phyloP scores from a whole-genome alignment of 1,140 invertebrate species.

The Halictus rubicundus region DNA sequence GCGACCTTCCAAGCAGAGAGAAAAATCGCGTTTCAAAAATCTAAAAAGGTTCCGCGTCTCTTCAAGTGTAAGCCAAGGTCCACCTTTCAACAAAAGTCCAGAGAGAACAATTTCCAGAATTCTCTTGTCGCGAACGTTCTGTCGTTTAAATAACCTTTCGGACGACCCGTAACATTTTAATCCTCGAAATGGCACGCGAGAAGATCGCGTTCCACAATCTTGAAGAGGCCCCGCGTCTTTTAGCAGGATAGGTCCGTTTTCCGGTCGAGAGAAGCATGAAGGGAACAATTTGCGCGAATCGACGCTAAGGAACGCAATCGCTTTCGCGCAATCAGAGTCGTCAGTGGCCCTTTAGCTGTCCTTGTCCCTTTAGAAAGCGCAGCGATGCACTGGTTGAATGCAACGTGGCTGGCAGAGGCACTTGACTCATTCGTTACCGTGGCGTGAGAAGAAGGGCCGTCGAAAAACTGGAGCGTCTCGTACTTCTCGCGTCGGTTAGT shows the following conservation, averaged over 20 bases:
- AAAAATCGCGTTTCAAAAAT: too few relatives aligned
- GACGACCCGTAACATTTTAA: too few relatives aligned
- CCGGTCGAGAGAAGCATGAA: neutral
- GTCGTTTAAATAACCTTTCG: too few relatives aligned
- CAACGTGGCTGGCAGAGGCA: conserved; percentile 52
- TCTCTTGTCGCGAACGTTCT: too few relatives aligned
- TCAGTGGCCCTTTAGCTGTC: neutral
- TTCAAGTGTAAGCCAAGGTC: too few relatives aligned
- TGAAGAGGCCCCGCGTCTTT: neutral
- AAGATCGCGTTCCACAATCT: too few relatives aligned
- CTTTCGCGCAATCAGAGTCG: neutral
- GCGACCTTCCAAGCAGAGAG: too few relatives aligned
- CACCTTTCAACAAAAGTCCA: too few relatives aligned
- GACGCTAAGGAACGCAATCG: neutral
- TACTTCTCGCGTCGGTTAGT: neutral
- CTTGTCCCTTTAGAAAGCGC: conserved; percentile 26
- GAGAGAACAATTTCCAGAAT: too few relatives aligned
- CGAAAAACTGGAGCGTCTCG: conserved; percentile 61
- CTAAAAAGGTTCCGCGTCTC: too few relatives aligned
- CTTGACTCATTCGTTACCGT: conserved; percentile 54
- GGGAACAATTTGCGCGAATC: neutral
- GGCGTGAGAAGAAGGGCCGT: conserved; percentile 6
- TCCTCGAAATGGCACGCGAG: too few relatives aligned
- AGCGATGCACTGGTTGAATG: conserved; percentile 58
- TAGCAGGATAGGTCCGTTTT: neutral